Conservation (phyloP, 2,888 invertebrate genomes). For the Cosmia trapezina region DNA sequence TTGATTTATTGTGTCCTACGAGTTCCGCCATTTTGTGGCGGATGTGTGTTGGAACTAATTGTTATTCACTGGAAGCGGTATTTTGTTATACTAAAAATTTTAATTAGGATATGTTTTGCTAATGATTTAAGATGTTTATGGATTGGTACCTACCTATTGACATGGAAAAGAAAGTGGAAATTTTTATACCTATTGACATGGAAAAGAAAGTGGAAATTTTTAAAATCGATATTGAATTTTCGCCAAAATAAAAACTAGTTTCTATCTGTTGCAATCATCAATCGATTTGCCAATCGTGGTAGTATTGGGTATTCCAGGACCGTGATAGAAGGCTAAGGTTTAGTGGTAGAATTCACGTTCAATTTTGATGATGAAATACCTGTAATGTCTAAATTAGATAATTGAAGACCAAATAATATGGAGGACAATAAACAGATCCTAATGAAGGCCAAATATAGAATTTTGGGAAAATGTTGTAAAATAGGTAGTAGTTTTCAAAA, state of each 20-base stretch:
- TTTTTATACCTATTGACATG: neutral
- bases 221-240: neutral
- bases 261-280: neutral
- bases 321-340: neutral
- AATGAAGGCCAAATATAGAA: neutral
- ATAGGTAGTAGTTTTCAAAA: neutral
- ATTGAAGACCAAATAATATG: neutral
- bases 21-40: conserved; percentile 88
- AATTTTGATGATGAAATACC: neutral
- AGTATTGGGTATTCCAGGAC: neutral
- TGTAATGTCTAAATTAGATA: neutral
- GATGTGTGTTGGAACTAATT: conserved; percentile 74
- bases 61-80: conserved; percentile 69
- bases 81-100: neutral
- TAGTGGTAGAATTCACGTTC: neutral
- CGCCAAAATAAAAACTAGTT: too few species aligned
- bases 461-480: neutral
- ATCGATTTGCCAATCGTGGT: neutral
- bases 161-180: neutral
- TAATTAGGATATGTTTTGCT: neutral
- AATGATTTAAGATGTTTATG: neutral
- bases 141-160: too few species aligned
- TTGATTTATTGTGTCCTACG: conserved; percentile 89
- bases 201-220: neutral
- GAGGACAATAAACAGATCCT: neutral